Percentiles rank a stretch among this genome's conserved stretches.
These are phyloP conservation scores for Timema cristinae DNA, from an alignment of 2,888 invertebrate species.

Conservation along the genomic window DNA sequence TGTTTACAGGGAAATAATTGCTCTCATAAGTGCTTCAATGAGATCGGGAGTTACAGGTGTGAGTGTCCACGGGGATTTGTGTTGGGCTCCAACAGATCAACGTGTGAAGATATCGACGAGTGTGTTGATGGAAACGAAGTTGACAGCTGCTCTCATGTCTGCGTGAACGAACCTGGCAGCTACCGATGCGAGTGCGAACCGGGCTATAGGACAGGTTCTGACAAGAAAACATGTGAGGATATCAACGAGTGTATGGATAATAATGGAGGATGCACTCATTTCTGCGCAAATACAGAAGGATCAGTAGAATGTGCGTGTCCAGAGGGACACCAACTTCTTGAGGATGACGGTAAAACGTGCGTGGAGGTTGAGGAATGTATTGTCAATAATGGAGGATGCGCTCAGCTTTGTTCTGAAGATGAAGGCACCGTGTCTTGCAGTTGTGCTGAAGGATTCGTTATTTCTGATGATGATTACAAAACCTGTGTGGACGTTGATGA, in stretches of 20 bases:
- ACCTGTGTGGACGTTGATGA: constrained; percentile 47
- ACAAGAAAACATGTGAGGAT: constrained; percentile 33
- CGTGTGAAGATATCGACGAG: constrained; percentile 46
- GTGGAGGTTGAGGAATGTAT: constrained; percentile 43
- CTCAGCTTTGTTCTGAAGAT: constrained; percentile 52
- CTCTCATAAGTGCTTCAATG: constrained; percentile 38
- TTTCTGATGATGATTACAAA: constrained; percentile 34
- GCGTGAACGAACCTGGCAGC: constrained; percentile 39
- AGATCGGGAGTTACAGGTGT: constrained; percentile 45
- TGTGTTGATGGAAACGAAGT: constrained; percentile 36
- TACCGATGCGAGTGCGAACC: constrained; percentile 39
- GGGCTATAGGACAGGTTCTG: constrained; percentile 34
- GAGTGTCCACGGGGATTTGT: constrained; percentile 50
- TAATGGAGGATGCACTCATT: constrained; percentile 56
- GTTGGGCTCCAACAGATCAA: constrained; percentile 34
- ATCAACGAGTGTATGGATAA: constrained; percentile 44
- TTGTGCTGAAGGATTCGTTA: constrained; percentile 44
- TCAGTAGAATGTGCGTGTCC: constrained; percentile 45
- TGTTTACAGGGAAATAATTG: constrained; percentile 46
- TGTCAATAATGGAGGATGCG: constrained; percentile 52
- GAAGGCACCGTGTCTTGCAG: constrained; percentile 45
- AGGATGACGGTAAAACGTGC: constrained; percentile 40
- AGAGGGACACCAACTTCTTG: constrained; percentile 48
- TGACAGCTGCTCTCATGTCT: constrained; percentile 39
- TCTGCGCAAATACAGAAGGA: constrained; percentile 41